These are phyloP conservation scores for Xiphophorus maculatus DNA, from an alignment of 2,113 vertebrate species.

Conservation along the genomic window DNA sequence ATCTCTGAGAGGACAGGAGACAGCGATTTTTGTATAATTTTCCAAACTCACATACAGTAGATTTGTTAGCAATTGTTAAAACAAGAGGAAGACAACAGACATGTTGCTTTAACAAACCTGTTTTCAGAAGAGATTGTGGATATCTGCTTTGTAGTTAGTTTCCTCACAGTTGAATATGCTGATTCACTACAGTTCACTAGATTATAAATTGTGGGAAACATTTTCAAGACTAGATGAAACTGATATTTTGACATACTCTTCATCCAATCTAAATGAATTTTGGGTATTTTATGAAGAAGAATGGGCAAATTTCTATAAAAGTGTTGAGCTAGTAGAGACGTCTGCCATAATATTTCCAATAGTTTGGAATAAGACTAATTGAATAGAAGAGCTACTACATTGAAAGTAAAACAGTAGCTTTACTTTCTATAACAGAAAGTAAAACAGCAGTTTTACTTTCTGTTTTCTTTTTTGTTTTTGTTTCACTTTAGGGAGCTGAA, in stretches of 20 bases:
- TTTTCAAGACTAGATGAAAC: neutral
- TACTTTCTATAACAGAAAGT: too few relatives aligned
- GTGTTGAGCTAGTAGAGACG: neutral
- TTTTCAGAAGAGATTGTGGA: neutral
- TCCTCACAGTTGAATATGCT: neutral
- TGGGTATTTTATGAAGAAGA: neutral
- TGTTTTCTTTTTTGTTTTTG: neutral
- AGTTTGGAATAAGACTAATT: neutral
- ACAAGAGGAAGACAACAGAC: neutral
- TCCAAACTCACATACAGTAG: neutral
- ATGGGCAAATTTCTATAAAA: neutral
- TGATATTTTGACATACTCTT: neutral
- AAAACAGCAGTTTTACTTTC: too few relatives aligned
- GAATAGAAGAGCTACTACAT: neutral
- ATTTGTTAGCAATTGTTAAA: neutral
- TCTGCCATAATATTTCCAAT: neutral
- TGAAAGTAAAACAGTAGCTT: neutral
- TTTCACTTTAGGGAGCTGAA: conserved; percentile 85
- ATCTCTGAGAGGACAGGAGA: neutral
- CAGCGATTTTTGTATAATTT: neutral
- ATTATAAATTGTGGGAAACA: neutral
- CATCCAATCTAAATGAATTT: neutral
- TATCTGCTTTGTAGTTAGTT: neutral
- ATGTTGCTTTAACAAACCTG: neutral
- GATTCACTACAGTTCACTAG: neutral